Evolutionary conservation across 2,888 invertebrate genomes (phyloP).

Genomic region (Caenorhabditis uteleia): DNA sequence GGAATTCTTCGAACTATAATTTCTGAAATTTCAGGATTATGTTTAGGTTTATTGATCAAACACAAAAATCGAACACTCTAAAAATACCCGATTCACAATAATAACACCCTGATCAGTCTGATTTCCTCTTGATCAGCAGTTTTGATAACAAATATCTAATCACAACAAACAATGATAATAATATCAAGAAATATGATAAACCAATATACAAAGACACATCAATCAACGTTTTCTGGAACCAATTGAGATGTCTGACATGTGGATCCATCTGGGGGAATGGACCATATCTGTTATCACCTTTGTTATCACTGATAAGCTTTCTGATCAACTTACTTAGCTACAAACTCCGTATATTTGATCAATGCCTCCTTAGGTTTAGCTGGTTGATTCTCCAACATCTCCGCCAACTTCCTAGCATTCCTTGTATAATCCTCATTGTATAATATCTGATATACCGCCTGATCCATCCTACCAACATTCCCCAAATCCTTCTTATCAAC

Average conservation of each 20-base stretch:
- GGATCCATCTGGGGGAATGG: slow-evolving; percentile 24
- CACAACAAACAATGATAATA: too few species aligned
- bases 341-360: slow-evolving; percentile 27
- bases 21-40: too few species aligned
- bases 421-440: slow-evolving; percentile 7
- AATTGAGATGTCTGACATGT: neutral
- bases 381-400: slow-evolving; percentile 24
- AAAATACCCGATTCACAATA: too few species aligned
- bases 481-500: slow-evolving; percentile 29
- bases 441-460: slow-evolving; percentile 9
- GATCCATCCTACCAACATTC: slow-evolving; percentile 5
- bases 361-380: slow-evolving; percentile 25
- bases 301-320: too few species aligned
- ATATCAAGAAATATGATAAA: too few species aligned
- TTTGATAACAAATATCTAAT: too few species aligned
- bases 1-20: too few species aligned
- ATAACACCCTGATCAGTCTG: too few species aligned
- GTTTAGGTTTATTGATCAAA: too few species aligned
- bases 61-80: too few species aligned
- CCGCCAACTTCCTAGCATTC: slow-evolving; percentile 12
- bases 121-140: too few species aligned
- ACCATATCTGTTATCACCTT: slow-evolving; percentile 22
- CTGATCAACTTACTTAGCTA: slow-evolving; percentile 25
- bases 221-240: neutral
- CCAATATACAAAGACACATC: neutral